phyloP scores from a whole-genome alignment of 1,140 invertebrate species.

The Homarus americanus region DNA sequence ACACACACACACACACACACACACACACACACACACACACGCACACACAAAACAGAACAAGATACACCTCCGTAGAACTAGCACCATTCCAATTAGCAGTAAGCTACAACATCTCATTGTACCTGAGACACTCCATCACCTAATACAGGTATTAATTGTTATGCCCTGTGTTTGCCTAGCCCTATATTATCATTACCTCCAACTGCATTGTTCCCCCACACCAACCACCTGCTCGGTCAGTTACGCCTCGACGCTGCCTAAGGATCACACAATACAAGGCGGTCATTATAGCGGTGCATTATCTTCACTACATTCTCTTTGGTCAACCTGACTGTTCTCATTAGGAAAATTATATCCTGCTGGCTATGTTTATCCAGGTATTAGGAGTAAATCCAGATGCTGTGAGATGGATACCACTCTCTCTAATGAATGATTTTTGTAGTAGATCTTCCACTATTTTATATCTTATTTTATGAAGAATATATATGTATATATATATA shows the following conservation, averaged over 20 bases:
- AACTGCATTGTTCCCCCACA: conserved; percentile 25
- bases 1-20: not conserved
- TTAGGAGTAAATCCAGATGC: no score
- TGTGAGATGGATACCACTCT: no score
- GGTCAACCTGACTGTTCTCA: not conserved
- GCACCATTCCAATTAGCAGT: conserved; percentile 42
- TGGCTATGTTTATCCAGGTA: no score
- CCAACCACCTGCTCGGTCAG: not conserved
- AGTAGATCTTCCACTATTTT: no score
- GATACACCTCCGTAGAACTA: conserved; percentile 13
- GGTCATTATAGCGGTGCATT: not conserved
- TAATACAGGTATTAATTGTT: conserved; percentile 55
- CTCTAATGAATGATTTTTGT: not conserved
- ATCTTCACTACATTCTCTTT: not conserved
- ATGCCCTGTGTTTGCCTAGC: conserved; percentile 28
- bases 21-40: not conserved
- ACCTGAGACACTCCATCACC: conserved; percentile 49
- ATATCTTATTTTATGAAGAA: no score
- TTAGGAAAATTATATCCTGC: not conserved
- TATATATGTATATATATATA: no score
- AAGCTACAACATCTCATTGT: conserved; percentile 50
- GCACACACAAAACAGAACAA: not conserved
- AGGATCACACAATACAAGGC: not conserved
- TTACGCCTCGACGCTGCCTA: not conserved
- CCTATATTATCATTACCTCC: conserved; percentile 49